Percentiles rank a stretch among this genome's conserved stretches.
Conservation (phyloP, 2,888 invertebrate genomes). For the Gerosis bhagava region DNA sequence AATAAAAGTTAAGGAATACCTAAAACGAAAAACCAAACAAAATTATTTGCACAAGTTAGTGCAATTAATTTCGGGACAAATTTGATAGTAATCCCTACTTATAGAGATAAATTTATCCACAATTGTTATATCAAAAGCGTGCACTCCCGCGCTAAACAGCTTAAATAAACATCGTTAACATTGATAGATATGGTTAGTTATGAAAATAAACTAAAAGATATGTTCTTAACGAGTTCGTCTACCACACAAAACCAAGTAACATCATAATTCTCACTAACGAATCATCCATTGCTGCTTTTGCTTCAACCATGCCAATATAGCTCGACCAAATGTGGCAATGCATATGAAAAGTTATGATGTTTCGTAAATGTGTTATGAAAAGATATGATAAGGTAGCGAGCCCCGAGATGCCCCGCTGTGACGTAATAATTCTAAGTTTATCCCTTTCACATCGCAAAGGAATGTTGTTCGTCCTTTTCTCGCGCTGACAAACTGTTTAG, state of each 20-base stretch:
- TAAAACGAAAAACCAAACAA: too few species aligned
- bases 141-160: conserved; percentile 56
- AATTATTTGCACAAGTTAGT: too few species aligned
- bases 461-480: conserved; percentile 70
- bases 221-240: conserved; percentile 65
- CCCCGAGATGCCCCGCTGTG: conserved; percentile 73
- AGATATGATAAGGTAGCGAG: conserved; percentile 48
- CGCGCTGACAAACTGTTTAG: conserved; percentile 73
- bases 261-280: not conserved
- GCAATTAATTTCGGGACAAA: not conserved
- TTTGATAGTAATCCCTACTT: conserved; percentile 8
- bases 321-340: conserved; percentile 39
- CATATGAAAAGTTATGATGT: conserved; percentile 7
- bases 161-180: conserved; percentile 82
- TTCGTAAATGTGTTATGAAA: conserved; percentile 30
- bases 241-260: conserved; percentile 36
- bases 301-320: not conserved
- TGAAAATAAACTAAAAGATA: conserved; percentile 78
- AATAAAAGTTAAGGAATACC: too few species aligned
- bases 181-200: conserved; percentile 80
- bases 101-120: conserved; percentile 16
- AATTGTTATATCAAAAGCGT: conserved; percentile 32
- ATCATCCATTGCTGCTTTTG: conserved; percentile 41
- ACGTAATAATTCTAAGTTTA: conserved; percentile 75
- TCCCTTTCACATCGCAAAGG: conserved; percentile 71